These are phyloP conservation scores for Penaeus vannamei DNA, from an alignment of 1,140 invertebrate species.

Conservation along the genomic window DNA sequence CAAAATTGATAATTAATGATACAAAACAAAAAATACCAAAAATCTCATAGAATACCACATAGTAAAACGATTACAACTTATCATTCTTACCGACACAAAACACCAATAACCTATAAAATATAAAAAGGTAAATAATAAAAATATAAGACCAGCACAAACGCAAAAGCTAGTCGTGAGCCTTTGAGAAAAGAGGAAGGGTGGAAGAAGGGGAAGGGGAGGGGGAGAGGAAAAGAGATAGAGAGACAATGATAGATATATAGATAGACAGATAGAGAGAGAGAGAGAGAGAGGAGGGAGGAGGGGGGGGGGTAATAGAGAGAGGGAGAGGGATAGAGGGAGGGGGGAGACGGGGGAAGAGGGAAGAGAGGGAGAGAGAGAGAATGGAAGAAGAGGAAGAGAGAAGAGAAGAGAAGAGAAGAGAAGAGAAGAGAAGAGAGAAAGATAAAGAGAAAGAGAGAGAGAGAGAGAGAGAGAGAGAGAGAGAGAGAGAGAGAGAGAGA, in stretches of 20 bases:
- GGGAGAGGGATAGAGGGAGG: background rate
- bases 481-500: background rate
- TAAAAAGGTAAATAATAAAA: no score
- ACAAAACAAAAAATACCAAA: no score
- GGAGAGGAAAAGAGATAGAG: background rate
- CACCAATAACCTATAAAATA: no score
- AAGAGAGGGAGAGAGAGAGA: background rate
- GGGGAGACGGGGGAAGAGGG: background rate
- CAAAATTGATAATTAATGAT: no score
- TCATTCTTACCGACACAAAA: no score
- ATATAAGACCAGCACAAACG: background rate
- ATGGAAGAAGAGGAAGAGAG: background rate
- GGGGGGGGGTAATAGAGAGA: no score
- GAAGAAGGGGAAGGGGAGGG: background rate
- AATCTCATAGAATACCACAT: no score
- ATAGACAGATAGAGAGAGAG: no score
- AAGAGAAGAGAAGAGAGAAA: no score
- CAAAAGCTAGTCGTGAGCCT: background rate
- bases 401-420: background rate
- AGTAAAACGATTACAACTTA: no score
- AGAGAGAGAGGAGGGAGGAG: background rate
- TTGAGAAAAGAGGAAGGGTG: no score
- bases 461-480: background rate
- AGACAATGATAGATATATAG: background rate
- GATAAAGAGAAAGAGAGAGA: no score